phyloP scores from a whole-genome alignment of 2,797 vertebrate species.

The Clamator glandarius region DNA sequence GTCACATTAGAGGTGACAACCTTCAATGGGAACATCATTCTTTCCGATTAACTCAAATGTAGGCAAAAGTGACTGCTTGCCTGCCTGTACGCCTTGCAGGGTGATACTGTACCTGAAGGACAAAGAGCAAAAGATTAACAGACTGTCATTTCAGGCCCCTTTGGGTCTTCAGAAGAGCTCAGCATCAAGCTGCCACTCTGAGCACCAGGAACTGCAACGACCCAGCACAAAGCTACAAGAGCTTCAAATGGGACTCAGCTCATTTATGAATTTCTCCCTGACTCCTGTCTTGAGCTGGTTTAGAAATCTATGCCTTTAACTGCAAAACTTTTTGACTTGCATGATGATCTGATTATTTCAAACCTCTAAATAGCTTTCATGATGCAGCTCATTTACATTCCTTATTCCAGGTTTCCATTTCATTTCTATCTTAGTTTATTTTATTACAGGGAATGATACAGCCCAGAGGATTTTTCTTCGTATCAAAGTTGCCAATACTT shows the following conservation, averaged over 20 bases:
- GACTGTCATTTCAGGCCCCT: neutral
- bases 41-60: neutral
- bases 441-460: conserved; percentile 53
- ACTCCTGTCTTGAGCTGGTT: neutral
- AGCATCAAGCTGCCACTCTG: rapidly evolving
- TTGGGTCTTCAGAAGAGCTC: neutral
- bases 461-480: conserved; percentile 50
- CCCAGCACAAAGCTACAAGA: neutral
- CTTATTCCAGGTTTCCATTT: conserved; percentile 46
- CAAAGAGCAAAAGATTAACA: neutral
- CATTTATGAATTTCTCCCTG: neutral
- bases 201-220: neutral
- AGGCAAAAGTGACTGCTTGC: neutral
- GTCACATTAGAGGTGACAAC: neutral
- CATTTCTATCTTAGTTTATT: conserved; percentile 59
- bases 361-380: conserved; percentile 48
- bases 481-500: conserved; percentile 46
- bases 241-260: neutral
- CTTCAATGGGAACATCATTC: neutral
- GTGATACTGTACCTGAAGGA: neutral
- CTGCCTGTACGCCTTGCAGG: neutral
- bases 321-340: neutral
- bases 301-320: neutral
- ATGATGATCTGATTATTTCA: conserved; percentile 51
- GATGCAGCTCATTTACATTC: neutral